phyloP scores from a whole-genome alignment of 2,888 invertebrate species.

The Drosophila histrio region DNA sequence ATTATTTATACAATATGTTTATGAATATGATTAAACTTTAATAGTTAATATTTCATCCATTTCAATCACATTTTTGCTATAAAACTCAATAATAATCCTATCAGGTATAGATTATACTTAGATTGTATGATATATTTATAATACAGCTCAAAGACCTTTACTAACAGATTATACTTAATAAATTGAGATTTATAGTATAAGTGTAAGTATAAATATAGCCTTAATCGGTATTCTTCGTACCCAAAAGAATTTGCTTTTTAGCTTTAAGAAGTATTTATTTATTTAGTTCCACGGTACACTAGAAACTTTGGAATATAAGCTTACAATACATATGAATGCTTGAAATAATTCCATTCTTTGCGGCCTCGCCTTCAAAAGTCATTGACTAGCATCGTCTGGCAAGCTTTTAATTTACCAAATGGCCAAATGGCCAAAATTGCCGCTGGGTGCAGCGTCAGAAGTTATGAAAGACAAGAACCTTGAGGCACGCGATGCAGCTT shows the following conservation, averaged over 20 bases:
- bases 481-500: conserved; percentile 51
- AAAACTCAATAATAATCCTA: neutral
- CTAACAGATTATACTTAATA: neutral
- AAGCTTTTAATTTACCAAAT: conserved; percentile 51
- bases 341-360: conserved; percentile 22
- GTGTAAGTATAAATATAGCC: neutral
- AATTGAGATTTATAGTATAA: neutral
- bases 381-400: conserved; percentile 29
- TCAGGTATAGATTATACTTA: too few relatives aligned
- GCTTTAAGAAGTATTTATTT: neutral
- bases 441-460: conserved; percentile 53
- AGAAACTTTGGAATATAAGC: neutral
- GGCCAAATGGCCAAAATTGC: conserved; percentile 17
- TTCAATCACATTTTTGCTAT: neutral
- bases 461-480: conserved; percentile 53
- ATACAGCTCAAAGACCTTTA: neutral
- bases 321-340: neutral
- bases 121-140: neutral
- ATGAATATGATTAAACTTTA: too few relatives aligned
- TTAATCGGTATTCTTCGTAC: neutral
- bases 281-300: neutral
- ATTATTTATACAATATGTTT: too few relatives aligned
- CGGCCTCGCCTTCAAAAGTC: conserved; percentile 43
- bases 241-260: neutral
- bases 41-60: neutral